Base-by-base conservation (phyloP, 2,797 vertebrate species). In the Selene dorsalis region DNA sequence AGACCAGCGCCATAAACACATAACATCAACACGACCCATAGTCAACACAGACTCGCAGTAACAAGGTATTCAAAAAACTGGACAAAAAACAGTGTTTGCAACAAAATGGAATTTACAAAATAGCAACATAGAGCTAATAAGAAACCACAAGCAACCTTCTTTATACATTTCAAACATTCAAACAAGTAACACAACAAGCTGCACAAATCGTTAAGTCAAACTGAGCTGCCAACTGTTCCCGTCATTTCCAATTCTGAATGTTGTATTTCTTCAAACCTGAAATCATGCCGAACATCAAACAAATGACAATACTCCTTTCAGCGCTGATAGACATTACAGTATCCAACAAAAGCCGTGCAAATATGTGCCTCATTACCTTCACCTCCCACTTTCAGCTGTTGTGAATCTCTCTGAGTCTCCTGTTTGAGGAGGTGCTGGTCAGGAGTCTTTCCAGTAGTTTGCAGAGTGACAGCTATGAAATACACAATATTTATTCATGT, bases 331-430 rank as follows among this genome's bases (percentile, higher is more conserved):
- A 62, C 57, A 13, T 28, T 39, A 73, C 22, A 50, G 32, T 3
- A 22, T 69, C 11, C 1, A 8, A 66, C 24, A 50, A 56, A 69
- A 80, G 53, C 59, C 65, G 68, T 63, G 74, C 83, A 69, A 72
- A 82, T 45, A 50, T 17, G 1, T 32, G 17, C 85, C 64, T 0
- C 77, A 86, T 84, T 93, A 95, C 89, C 90, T 94, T 94, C 94
- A 92, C 38, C 75, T 82, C 30, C 82, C 50, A 41, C n/a, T 83
- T 24, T 75, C 28, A 77, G n/a, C 32, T 86, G 57, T 52, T 1
- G 52, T 41, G 59, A 67, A 63, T 57, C 68, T 53, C 43, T 82
- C 55, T 84, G 65, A 58, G 64, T 61, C n/a, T 92, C 86, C 58
- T 87, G 82, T 58, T 81, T 81, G 45, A 79, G 63, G 6, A 79